These are phyloP conservation scores for Peromyscus eremicus DNA, from an alignment of 2,797 vertebrate genomes.

Conservation along the genomic window DNA sequence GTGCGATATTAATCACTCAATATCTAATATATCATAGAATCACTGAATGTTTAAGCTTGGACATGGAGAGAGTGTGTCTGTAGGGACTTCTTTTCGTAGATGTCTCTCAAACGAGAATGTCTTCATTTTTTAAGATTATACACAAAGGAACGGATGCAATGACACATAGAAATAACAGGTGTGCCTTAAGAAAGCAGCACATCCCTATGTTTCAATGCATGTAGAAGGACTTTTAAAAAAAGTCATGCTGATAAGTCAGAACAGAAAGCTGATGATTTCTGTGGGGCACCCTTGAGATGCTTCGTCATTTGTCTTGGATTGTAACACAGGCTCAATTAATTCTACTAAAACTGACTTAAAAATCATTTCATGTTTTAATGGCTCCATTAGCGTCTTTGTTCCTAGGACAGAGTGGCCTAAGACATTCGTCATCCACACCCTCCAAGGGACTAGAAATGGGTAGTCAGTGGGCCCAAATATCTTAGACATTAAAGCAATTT, in stretches of 20 bases:
- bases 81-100: conserved; percentile 11
- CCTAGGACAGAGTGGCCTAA: not conserved
- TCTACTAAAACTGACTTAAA: conserved; percentile 28
- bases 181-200: conserved; percentile 14
- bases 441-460: not conserved
- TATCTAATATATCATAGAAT: not conserved
- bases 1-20: not conserved
- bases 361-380: conserved; percentile 33
- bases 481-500: conserved; percentile 18
- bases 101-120: not conserved
- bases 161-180: not conserved
- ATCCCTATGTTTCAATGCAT: not conserved
- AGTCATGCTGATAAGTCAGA: conserved; percentile 22
- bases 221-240: not conserved
- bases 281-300: not conserved
- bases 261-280: conserved; percentile 8
- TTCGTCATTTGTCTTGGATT: not conserved
- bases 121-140: not conserved
- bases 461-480: not conserved
- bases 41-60: not conserved
- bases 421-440: not conserved
- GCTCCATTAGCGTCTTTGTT: not conserved
- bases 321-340: conserved; percentile 20
- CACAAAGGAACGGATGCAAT: not conserved
- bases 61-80: not conserved